Evolutionary conservation across 23 tunicate genomes (phyloP).

Genomic region (Trididemnum miniatum): DNA sequence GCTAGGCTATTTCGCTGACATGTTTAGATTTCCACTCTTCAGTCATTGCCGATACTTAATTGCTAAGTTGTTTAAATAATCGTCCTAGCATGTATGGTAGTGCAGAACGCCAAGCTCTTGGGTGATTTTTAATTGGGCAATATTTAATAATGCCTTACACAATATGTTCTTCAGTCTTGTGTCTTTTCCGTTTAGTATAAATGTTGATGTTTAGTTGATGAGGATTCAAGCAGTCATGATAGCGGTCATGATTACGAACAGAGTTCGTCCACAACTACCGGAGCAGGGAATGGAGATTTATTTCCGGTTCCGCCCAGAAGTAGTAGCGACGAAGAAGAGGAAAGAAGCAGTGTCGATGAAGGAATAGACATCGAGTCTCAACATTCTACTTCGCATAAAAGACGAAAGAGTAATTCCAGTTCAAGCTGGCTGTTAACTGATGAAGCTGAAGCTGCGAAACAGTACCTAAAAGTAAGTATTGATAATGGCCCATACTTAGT

Average conservation of each 20-base stretch:
- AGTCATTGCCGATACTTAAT: too few relatives aligned
- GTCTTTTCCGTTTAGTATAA: too few relatives aligned
- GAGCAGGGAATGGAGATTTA: not conserved
- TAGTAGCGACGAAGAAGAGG: conserved; percentile 34
- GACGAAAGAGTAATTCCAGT: conserved; percentile 5
- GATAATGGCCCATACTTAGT: too few relatives aligned
- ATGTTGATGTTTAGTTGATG: too few relatives aligned
- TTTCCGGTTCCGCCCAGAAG: conserved; percentile 4
- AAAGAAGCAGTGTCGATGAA: conserved; percentile 84
- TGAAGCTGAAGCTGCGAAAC: conserved; percentile 15
- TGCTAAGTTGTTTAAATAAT: too few relatives aligned
- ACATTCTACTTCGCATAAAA: conserved; percentile 1
- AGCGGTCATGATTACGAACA: conserved; percentile 82
- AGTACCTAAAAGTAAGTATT: conserved; percentile 39
- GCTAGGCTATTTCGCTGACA: too few relatives aligned
- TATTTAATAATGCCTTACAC: too few relatives aligned
- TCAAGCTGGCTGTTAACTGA: conserved; percentile 36
- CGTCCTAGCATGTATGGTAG: too few relatives aligned
- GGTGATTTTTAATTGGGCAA: too few relatives aligned
- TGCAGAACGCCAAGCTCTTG: too few relatives aligned
- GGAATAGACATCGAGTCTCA: conserved; percentile 82
- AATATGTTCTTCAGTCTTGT: too few relatives aligned
- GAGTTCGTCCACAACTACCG: conserved; percentile 1
- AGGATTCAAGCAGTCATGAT: conserved; percentile 82
- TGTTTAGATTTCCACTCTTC: too few relatives aligned